phyloP scores from a whole-genome alignment of 2,888 invertebrate genomes.

The Peribatodes rhomboidaria region DNA sequence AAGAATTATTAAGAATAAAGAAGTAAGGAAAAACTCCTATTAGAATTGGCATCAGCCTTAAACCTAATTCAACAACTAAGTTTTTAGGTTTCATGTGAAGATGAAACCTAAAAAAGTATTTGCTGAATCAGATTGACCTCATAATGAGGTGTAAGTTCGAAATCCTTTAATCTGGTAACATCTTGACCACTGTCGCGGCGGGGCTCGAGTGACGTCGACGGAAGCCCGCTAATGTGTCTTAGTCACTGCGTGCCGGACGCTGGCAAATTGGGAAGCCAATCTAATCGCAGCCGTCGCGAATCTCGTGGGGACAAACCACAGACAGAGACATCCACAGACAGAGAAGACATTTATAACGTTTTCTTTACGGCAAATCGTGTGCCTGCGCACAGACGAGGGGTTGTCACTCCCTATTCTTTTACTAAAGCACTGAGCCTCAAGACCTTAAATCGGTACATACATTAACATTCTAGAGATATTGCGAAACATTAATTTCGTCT shows the following conservation, averaged over 20 bases:
- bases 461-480: too few species aligned
- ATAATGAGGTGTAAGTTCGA: neutral
- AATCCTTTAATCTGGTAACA: constrained; percentile 13
- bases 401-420: neutral
- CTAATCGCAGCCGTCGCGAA: constrained; percentile 26
- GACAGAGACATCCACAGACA: constrained; percentile 5
- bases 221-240: constrained; percentile 42
- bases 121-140: neutral
- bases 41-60: neutral
- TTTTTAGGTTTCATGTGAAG: too few species aligned
- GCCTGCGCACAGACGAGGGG: neutral
- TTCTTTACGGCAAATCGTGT: neutral
- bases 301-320: constrained; percentile 16
- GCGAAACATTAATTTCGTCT: too few species aligned
- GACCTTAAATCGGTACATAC: too few species aligned
- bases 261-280: constrained; percentile 37
- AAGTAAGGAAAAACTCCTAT: neutral
- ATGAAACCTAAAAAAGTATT: neutral
- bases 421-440: too few species aligned
- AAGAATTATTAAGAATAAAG: neutral
- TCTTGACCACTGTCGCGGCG: neutral
- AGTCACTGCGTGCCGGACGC: constrained; percentile 40
- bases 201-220: constrained; percentile 34
- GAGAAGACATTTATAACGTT: neutral
- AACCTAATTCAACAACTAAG: too few species aligned